A percentile compares a stretch with the other conserved stretches of the same genome.
Conservation (phyloP, 2,888 invertebrate species). For the Congeria kusceri region DNA sequence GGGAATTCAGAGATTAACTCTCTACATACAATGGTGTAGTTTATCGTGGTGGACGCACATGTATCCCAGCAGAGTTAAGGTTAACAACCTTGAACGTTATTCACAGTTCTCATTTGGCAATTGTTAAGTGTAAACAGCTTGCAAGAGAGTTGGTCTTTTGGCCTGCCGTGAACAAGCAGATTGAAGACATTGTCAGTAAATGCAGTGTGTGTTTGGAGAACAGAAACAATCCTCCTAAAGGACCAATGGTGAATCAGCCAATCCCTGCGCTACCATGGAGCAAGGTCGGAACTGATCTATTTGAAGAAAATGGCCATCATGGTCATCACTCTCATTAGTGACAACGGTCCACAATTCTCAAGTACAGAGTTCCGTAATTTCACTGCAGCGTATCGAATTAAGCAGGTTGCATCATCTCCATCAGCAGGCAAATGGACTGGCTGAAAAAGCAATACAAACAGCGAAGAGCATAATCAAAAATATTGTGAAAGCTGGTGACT, state of each 20-base stretch:
- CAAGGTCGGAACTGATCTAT: constrained; percentile 34
- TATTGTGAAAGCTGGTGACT: constrained; percentile 20
- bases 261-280: constrained; percentile 40
- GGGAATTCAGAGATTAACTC: constrained; percentile 54
- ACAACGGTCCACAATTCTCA: constrained; percentile 59
- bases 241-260: constrained; percentile 45
- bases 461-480: constrained; percentile 45
- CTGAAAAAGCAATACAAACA: constrained; percentile 60
- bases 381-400: constrained; percentile 21
- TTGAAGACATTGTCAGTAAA: constrained; percentile 26
- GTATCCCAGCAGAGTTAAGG: constrained; percentile 25
- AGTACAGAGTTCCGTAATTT: too few relatives aligned
- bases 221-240: constrained; percentile 29
- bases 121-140: constrained; percentile 47
- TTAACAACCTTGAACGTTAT: constrained; percentile 34
- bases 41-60: constrained; percentile 35
- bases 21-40: constrained; percentile 37
- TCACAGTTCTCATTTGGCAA: constrained; percentile 50
- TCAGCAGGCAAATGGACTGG: constrained; percentile 63
- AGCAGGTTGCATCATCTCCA: constrained; percentile 50
- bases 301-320: constrained; percentile 28
- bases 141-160: constrained; percentile 46
- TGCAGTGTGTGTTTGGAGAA: constrained; percentile 34
- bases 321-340: constrained; percentile 44
- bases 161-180: constrained; percentile 40